Conservation (phyloP, 2,888 invertebrate genomes). For the Petrolisthes cinctipes region DNA sequence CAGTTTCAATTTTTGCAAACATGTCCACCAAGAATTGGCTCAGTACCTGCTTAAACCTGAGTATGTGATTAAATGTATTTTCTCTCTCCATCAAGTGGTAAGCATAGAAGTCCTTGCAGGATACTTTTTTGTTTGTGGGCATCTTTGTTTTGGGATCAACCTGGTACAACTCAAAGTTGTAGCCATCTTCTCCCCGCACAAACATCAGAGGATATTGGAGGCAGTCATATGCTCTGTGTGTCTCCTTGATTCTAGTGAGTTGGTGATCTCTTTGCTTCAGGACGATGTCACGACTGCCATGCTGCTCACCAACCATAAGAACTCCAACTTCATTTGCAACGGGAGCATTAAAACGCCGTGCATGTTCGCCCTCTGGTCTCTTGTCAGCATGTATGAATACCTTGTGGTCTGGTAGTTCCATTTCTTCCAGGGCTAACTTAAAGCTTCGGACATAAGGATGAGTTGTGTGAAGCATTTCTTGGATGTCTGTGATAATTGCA, state of each 20-base stretch:
- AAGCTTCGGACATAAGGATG: background rate
- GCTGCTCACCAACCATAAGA: slow-evolving; percentile 23
- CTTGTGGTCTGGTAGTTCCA: background rate
- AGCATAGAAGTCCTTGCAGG: too few species aligned
- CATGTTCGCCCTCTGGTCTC: slow-evolving; percentile 36
- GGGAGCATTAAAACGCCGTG: slow-evolving; percentile 65
- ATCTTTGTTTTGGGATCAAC: too few species aligned
- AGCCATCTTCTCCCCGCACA: slow-evolving; percentile 59
- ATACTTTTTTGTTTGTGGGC: too few species aligned
- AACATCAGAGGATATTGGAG: slow-evolving; percentile 64
- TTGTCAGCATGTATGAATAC: slow-evolving; percentile 28
- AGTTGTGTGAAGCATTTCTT: too few species aligned
- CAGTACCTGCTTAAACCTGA: too few species aligned
- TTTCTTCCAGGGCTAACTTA: background rate
- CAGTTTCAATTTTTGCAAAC: too few species aligned
- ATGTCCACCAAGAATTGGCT: too few species aligned
- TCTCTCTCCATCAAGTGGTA: too few species aligned
- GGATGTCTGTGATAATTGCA: too few species aligned
- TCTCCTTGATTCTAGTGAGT: too few species aligned
- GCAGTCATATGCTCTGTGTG: slow-evolving; percentile 45
- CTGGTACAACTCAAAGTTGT: too few species aligned
- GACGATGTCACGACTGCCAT: background rate
- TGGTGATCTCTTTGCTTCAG: slow-evolving; percentile 39
- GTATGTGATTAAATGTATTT: too few species aligned
- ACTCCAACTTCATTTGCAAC: slow-evolving; percentile 65